phyloP scores from a whole-genome alignment of 2,888 invertebrate species.

The Xiphydria camelus region DNA sequence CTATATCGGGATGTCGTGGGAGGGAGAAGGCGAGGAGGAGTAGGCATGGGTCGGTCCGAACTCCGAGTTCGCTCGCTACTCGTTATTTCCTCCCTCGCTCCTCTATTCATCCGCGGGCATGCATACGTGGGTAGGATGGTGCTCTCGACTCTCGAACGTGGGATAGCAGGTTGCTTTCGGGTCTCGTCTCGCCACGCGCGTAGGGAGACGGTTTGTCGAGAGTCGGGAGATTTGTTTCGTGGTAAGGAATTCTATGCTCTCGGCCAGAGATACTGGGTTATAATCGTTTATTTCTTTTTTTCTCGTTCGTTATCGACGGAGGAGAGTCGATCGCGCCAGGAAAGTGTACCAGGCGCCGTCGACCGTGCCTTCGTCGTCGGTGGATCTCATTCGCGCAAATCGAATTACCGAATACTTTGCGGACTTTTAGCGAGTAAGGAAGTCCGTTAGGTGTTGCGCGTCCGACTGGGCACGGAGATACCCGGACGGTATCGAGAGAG shows the following conservation, averaged over 20 bases:
- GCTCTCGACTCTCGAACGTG: background rate
- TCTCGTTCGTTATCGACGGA: slow-evolving; percentile 18
- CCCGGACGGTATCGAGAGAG: slow-evolving; percentile 38
- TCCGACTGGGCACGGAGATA: slow-evolving; percentile 33
- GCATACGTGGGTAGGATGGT: too few relatives aligned
- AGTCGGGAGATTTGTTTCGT: background rate
- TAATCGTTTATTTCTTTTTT: background rate
- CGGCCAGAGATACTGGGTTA: background rate
- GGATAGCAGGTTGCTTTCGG: background rate
- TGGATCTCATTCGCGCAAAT: too few relatives aligned
- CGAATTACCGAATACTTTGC: slow-evolving; percentile 40
- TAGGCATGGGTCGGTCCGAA: background rate
- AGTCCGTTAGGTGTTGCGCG: slow-evolving; percentile 54
- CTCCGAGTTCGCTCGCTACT: background rate
- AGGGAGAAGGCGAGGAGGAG: background rate
- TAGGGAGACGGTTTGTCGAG: background rate
- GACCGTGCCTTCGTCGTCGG: too few relatives aligned
- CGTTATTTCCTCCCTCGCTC: background rate
- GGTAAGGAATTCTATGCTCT: background rate
- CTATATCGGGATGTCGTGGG: background rate
- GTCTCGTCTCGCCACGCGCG: background rate
- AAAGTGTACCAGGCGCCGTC: too few relatives aligned
- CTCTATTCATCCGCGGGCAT: background rate
- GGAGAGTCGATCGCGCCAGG: slow-evolving; percentile 21
- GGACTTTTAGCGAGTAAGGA: slow-evolving; percentile 48